These are phyloP conservation scores for Thyatira batis DNA, from an alignment of 2,888 invertebrate species.

Conservation along the genomic window DNA sequence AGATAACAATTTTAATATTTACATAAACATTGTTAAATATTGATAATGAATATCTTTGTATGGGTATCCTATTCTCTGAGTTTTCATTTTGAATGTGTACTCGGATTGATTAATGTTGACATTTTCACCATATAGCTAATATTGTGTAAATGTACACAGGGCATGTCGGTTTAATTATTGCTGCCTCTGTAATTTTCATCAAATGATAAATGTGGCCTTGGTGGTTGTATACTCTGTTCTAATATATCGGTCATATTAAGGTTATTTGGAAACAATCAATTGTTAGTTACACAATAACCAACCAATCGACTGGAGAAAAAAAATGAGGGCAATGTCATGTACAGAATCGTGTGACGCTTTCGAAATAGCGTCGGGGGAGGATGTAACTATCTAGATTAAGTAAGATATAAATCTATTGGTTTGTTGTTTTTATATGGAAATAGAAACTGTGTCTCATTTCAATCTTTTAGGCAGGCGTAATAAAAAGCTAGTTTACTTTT, in stretches of 20 bases:
- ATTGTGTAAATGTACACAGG: neutral
- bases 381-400: neutral
- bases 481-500: neutral
- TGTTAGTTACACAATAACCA: constrained; percentile 1
- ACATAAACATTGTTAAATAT: neutral
- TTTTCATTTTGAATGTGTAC: neutral
- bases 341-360: constrained; percentile 4
- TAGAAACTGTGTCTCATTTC: neutral
- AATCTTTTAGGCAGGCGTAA: neutral
- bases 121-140: neutral
- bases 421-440: neutral
- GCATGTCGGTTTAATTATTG: neutral
- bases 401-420: neutral
- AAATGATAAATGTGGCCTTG: neutral
- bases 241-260: neutral
- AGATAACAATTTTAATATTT: neutral
- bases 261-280: neutral
- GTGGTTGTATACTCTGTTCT: neutral
- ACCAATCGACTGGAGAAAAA: neutral
- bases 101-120: neutral
- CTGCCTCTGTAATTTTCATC: neutral
- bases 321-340: constrained; percentile 2
- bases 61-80: neutral
- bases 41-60: neutral
- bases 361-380: neutral